Evolutionary conservation across 2,888 invertebrate genomes (phyloP), one percentile per base, ranked within the genome.

Genomic region (Chromoteleia sp.): DNA sequence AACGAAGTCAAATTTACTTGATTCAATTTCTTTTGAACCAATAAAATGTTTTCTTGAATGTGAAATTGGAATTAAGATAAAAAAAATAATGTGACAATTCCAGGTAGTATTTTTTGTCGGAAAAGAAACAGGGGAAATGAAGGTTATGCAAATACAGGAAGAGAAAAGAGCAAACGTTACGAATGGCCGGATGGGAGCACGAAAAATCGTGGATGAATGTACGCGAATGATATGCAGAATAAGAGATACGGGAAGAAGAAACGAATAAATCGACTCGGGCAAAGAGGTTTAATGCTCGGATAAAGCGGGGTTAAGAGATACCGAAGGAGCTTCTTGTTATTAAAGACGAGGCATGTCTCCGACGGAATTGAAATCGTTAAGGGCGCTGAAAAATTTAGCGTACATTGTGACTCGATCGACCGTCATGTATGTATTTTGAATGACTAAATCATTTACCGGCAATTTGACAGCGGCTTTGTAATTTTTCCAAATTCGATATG

Each of bases 221-320:
- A 58, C 67, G 56, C 48, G 68, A 77, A 77, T 70, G 77, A 77
- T 54, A 77, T 77, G 77, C 68, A 19, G 70, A 77, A 77, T 77
- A 70, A 70, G 77, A 77, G 77, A 77, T 70, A 77, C 36, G 61
- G 48, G 77, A 77, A 63, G 54, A 70, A 70, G 63, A 63, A 70
- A 45, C 48, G 70, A 48, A 50, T 70, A 70, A 70, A 77, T 77
- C 77, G 77, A 77, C 68, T 68, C 63, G 50, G 63, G 63, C 63
- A 63, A 77, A 77, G 70, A 39, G 77, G 68, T 70, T 77, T 77
- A 70, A 77, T 77, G 77, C 43, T 48, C 41, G 56, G 63, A 77
- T 77, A 61, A 70, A 77, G 30, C 52, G 50, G 36, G 59, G 43
- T 63, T 74, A 54, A 63, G 43, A 63, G 73, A 63, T 21, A 19